These are phyloP conservation scores for Diplodus sargus DNA, from an alignment of 2,797 vertebrate genomes.

Conservation along the genomic window DNA sequence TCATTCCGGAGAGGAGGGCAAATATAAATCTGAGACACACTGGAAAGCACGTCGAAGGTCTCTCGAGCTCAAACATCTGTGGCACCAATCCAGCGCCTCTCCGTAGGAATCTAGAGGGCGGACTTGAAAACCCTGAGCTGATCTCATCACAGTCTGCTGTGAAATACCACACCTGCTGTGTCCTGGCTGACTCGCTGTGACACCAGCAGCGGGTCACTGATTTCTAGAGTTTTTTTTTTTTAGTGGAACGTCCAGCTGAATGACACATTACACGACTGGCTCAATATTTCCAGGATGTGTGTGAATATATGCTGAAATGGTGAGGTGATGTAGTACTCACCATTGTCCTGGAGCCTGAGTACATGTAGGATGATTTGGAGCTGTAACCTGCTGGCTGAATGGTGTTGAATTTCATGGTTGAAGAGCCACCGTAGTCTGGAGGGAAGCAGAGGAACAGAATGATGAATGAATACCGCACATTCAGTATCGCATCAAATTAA, in stretches of 20 bases:
- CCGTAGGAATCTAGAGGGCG: conserved; percentile 70
- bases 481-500: no score
- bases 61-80: conserved; percentile 33
- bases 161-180: conserved; percentile 76
- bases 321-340: conserved; percentile 72
- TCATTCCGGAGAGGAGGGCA: neutral
- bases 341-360: conserved; percentile 70
- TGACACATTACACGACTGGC: conserved; percentile 5
- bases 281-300: conserved; percentile 20
- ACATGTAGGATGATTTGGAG: conserved; percentile 82
- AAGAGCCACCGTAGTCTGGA: conserved; percentile 80
- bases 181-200: conserved; percentile 33
- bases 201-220: conserved; percentile 25
- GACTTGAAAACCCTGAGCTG: conserved; percentile 62
- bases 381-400: conserved; percentile 77
- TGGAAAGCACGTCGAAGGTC: neutral
- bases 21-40: conserved; percentile 1
- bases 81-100: conserved; percentile 19
- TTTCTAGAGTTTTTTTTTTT: neutral
- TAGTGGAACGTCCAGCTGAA: neutral
- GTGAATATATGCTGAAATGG: conserved; percentile 11
- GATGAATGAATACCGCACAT: conserved; percentile 8
- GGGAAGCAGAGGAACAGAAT: conserved; percentile 32
- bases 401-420: conserved; percentile 80
- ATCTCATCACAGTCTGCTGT: conserved; percentile 54